These are phyloP conservation scores for Netelia melanura DNA, from an alignment of 2,888 invertebrate species.

Conservation along the genomic window DNA sequence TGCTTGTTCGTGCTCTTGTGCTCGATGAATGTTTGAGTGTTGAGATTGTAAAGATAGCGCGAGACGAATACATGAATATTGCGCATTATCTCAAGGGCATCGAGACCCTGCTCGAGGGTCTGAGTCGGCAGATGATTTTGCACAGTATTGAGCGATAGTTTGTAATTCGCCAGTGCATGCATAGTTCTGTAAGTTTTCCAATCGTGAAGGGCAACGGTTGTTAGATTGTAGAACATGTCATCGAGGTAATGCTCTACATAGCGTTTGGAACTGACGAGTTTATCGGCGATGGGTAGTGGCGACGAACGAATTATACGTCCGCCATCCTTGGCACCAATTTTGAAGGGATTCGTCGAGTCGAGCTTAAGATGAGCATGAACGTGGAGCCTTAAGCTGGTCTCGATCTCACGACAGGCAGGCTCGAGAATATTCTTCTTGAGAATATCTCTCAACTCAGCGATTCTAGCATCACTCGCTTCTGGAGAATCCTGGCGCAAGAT, in stretches of 20 bases:
- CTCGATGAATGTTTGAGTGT: constrained; percentile 98
- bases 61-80: constrained; percentile 98
- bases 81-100: constrained; percentile 98
- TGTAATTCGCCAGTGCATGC: constrained; percentile 95
- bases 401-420: constrained; percentile 94
- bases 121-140: constrained; percentile 98
- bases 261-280: constrained; percentile 79
- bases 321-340: constrained; percentile 87
- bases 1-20: constrained; percentile 96
- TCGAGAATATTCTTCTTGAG: constrained; percentile 88
- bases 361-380: constrained; percentile 96
- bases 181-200: constrained; percentile 99
- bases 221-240: constrained; percentile 98
- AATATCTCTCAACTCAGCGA: constrained; percentile 80
- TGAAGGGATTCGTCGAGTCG: constrained; percentile 90
- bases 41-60: constrained; percentile 97
- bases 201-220: constrained; percentile 98
- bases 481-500: constrained; percentile 73
- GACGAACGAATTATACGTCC: constrained; percentile 85
- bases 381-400: constrained; percentile 96
- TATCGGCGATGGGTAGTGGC: constrained; percentile 75
- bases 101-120: constrained; percentile 98
- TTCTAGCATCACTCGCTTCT: constrained; percentile 70
- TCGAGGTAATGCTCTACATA: constrained; percentile 96
- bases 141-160: constrained; percentile 92